Evolutionary conservation across 2,113 vertebrate species (phyloP).

Genomic region (Micromys minutus): DNA sequence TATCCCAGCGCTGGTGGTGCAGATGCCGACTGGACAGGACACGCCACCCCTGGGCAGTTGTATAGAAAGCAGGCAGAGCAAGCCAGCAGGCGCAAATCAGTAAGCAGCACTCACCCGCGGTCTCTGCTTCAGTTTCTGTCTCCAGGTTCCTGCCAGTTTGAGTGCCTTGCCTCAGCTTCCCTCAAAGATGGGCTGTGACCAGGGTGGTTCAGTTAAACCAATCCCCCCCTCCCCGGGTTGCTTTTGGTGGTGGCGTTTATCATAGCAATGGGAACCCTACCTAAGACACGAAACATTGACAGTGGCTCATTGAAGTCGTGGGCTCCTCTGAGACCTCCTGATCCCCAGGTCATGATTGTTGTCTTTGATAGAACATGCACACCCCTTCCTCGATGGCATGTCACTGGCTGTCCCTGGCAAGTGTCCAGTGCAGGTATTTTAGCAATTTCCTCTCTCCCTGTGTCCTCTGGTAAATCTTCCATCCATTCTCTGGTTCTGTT

Average conservation of each 20-base stretch:
- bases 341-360: fast-evolving
- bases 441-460: not conserved
- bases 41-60: not conserved
- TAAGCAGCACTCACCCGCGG: not conserved
- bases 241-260: not conserved
- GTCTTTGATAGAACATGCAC: not conserved
- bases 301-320: not conserved
- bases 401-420: not conserved
- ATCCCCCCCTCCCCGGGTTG: not conserved
- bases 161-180: not conserved
- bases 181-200: not conserved
- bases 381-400: not conserved
- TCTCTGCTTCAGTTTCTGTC: not conserved
- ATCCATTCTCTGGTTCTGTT: no score
- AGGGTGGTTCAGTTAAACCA: not conserved
- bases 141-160: not conserved
- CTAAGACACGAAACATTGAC: not conserved
- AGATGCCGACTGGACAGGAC: not conserved
- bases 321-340: not conserved
- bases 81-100: no score
- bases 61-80: not conserved
- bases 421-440: not conserved
- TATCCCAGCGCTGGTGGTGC: not conserved
- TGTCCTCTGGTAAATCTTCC: no score
- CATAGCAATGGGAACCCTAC: not conserved